A percentile compares a stretch with the other conserved stretches of the same genome.
Evolutionary conservation across 2,797 vertebrate species (phyloP).

Genomic region (Megaceryle alcyon): DNA sequence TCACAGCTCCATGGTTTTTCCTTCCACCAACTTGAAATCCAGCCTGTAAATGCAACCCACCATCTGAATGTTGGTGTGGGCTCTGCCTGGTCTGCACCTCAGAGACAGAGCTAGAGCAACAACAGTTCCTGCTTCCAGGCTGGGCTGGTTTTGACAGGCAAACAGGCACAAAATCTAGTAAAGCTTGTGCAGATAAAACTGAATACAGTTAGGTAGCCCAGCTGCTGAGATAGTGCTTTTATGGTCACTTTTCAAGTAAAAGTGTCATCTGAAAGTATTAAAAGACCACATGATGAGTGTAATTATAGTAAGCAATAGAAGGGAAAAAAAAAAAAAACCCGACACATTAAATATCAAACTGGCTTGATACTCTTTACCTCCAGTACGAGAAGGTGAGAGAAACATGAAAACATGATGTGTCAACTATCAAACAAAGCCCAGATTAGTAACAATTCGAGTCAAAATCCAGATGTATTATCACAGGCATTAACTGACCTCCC

Average conservation of each 20-base stretch:
- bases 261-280: background rate
- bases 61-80: accelerated
- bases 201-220: background rate
- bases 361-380: background rate
- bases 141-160: background rate
- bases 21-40: background rate
- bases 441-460: background rate
- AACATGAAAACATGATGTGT: background rate
- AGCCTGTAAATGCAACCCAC: background rate
- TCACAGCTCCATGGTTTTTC: background rate
- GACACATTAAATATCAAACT: background rate
- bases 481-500: background rate
- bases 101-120: background rate
- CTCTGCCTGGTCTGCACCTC: background rate
- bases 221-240: background rate
- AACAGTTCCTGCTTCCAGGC: background rate
- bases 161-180: background rate
- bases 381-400: background rate
- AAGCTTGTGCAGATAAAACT: background rate
- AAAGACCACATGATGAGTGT: background rate
- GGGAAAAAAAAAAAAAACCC: background rate
- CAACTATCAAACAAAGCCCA: background rate
- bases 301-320: background rate
- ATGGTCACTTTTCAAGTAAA: background rate
- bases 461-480: background rate